Conservation (phyloP, 2,797 vertebrate species). For the Schizopygopsis pylzovi region DNA sequence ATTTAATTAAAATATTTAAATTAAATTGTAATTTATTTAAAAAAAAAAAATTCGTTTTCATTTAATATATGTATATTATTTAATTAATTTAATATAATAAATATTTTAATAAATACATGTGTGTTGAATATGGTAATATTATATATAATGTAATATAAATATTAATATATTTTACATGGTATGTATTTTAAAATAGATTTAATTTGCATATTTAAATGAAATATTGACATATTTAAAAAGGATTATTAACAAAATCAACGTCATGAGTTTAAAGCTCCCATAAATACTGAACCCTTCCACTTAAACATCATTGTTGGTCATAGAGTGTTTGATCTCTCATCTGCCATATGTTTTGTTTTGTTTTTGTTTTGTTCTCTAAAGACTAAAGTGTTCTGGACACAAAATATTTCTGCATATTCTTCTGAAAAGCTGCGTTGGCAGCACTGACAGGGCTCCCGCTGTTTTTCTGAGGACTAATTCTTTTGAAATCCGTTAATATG, state of each 20-base stretch:
- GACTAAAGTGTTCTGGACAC: not conserved
- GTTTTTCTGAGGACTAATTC: constrained; percentile 7
- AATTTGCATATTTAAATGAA: not conserved
- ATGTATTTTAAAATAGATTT: not conserved
- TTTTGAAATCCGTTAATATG: constrained; percentile 34
- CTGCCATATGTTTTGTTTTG: not conserved
- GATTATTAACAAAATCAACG: not conserved
- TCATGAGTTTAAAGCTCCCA: not conserved
- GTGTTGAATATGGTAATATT: too few species aligned
- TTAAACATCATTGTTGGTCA: not conserved
- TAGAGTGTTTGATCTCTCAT: constrained; percentile 14
- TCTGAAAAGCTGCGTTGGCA: not conserved
- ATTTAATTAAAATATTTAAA: not conserved
- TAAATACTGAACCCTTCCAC: not conserved
- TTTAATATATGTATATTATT: too few species aligned
- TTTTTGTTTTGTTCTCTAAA: not conserved
- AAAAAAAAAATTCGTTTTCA: too few species aligned
- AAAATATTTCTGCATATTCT: not conserved
- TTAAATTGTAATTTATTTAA: too few species aligned
- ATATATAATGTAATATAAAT: not conserved
- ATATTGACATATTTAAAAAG: not conserved
- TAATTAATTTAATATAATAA: not conserved
- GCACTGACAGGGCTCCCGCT: not conserved
- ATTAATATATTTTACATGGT: not conserved
- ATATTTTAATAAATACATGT: not conserved